Base-by-base conservation (phyloP, 2,113 vertebrate species). In the Lophius piscatorius region DNA sequence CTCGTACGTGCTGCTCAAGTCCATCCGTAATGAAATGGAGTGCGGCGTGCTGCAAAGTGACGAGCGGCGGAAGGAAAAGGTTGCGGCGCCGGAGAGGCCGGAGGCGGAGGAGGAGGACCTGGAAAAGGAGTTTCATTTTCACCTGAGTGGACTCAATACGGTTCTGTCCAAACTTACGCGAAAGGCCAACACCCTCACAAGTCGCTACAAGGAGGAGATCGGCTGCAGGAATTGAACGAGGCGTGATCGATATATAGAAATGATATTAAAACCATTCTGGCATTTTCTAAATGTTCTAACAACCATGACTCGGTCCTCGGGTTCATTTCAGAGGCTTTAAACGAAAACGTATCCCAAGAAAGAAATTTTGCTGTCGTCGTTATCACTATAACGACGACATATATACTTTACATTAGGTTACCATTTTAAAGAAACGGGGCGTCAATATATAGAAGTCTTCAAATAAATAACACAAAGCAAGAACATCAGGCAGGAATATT, bases 181-280 rank as follows among this genome's bases (percentile, higher is more conserved):
- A 38, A 94, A 94, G 79, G 95, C 96, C 61, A 92, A 96, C 88
- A 90, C 93, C 11, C 93, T 98, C 17, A 98, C 96, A 9, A 94
- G 91, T 85, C 89, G 96, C 86, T 97, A 98, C 89, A 98, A 95
- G 84, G 93, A 95, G 76, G 95, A 97, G 89, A 94, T 97, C 13
- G 94, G 90, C 51, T 96, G 94, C 87, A 88, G 94, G 45, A 92
- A 93, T 63, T 96, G 58, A 88, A 5, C 2, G 4, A 2, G 12
- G 11, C 23, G 10, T 0, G 2, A 12, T 1, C 1, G 14, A 17
- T 18, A 4, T 17, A 4, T 1, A 34, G 20, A 18, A 10, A 3
- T 2, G 1, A 35, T 1, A 10, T 0, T 4, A 11, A 14, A 4
- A n/a, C 23, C 28, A 12, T 4, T 2, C 14, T 0, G 8, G 12